Percentiles rank a stretch among this genome's conserved stretches.
These are phyloP conservation scores for Pionites leucogaster DNA, from an alignment of 2,113 vertebrate species.

Conservation along the genomic window DNA sequence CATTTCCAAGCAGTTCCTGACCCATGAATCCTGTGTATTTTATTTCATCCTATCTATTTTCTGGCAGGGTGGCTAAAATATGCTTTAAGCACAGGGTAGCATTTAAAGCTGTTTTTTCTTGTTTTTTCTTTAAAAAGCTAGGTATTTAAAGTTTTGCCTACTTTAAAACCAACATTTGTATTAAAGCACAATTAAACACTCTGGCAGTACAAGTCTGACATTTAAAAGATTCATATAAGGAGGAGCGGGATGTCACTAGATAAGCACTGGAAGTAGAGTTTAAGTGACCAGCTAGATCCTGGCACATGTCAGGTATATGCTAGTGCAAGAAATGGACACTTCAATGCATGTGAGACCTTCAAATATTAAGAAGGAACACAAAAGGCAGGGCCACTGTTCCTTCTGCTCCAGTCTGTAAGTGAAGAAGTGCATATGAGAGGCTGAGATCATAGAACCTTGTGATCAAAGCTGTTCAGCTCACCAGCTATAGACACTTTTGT, in stretches of 20 bases:
- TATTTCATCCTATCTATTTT: conserved; percentile 9
- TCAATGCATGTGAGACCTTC: neutral
- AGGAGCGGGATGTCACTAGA: neutral
- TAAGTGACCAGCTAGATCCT: neutral
- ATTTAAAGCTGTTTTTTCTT: neutral
- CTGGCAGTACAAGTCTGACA: neutral
- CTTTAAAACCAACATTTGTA: conserved; percentile 16
- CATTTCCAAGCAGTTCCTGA: neutral
- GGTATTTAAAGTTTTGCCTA: conserved; percentile 9
- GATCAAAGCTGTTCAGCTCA: neutral
- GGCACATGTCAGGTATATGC: neutral
- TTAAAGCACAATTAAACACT: conserved; percentile 5
- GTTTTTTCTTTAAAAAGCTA: neutral
- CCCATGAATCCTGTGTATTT: neutral
- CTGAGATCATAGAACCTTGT: neutral
- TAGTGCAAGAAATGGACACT: neutral
- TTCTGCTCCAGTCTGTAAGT: neutral
- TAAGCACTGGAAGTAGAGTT: neutral
- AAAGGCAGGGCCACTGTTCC: neutral
- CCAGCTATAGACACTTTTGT: neutral
- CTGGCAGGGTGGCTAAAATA: neutral
- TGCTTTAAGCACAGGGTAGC: neutral
- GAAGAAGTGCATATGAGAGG: neutral
- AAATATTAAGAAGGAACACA: neutral
- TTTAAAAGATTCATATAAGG: neutral